Base-by-base conservation (phyloP, 1,140 invertebrate species). In the Trissolcus basalis region DNA sequence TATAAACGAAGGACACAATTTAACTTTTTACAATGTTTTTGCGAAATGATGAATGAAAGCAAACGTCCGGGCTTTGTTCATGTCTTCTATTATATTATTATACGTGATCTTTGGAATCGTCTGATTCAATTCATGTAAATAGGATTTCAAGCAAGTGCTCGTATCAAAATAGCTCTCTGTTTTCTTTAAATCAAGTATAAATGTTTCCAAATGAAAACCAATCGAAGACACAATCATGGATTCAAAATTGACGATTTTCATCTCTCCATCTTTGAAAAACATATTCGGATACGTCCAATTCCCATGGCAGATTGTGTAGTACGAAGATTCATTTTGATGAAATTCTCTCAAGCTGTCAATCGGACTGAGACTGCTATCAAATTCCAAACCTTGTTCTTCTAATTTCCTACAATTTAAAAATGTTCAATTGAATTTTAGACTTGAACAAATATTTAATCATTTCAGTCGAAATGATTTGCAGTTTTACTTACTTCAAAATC, bases 161-260 rank as follows among this genome's bases (percentile, higher is more conserved):
- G 59, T 39, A 39, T 48, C 45, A 1, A 45, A 53, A 44, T 43
- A 45, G 13, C 11, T 51, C 13, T 19, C 11, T 16, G 33, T 15
- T 35, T 12, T 11, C 9, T 39, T 79, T 65, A 11, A 54, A 35
- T 5, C 70, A 12, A 7, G 76, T 47, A 74, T 73, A 27, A 27
- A 65, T n/a, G 60, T 63, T 10, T 27, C 27, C 2, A 74, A 33
- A 47, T 74, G 69, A 10, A 77, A 41, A 15, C 78, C 78, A 41
- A 80, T 64, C 0, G 78, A 71, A 43, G 64, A 67, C 8, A 70
- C 54, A 33, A 74, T 73, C 45, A 71, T 54, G n/a, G 43, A 61
- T 14, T 64, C 64, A 9, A 77, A 80, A 68, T 73, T 65, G 5
- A 27, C 27, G 9, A 73, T 53, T 51, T 77, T 77, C 7, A 76